Conservation (phyloP, 2,113 vertebrate species). For the Takifugu bimaculatus region DNA sequence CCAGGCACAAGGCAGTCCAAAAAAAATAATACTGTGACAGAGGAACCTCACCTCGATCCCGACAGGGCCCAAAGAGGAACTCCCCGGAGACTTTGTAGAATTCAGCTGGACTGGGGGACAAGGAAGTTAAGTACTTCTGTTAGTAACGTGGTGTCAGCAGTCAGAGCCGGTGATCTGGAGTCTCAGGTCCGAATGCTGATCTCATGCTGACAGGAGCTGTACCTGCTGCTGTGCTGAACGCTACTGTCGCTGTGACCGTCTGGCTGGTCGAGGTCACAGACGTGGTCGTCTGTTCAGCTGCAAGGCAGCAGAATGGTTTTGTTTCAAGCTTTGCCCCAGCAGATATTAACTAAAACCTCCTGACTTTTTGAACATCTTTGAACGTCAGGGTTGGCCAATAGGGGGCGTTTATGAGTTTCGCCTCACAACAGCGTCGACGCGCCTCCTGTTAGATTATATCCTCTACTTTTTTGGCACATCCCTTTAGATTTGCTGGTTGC, state of each 20-base stretch:
- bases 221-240: constrained; percentile 9
- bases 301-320: not conserved
- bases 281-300: constrained; percentile 12
- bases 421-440: too few relatives aligned
- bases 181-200: not conserved
- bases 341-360: not conserved
- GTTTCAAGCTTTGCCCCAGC: not conserved
- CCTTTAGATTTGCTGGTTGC: too few relatives aligned
- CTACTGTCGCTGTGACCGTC: not conserved
- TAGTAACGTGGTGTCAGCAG: constrained; percentile 14
- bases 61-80: not conserved
- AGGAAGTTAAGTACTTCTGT: constrained; percentile 31
- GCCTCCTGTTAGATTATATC: too few relatives aligned
- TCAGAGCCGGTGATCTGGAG: not conserved
- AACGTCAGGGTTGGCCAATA: not conserved
- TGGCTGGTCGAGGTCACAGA: accelerated
- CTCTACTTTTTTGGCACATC: too few relatives aligned
- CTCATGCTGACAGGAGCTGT: not conserved
- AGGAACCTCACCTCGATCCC: not conserved
- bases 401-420: too few relatives aligned
- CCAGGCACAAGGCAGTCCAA: too few relatives aligned
- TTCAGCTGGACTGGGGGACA: constrained; percentile 33
- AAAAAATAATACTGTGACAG: too few relatives aligned
- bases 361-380: not conserved
- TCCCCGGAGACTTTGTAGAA: not conserved